These are phyloP conservation scores for Nycteola revayana DNA, from an alignment of 2,888 invertebrate genomes.

Conservation along the genomic window DNA sequence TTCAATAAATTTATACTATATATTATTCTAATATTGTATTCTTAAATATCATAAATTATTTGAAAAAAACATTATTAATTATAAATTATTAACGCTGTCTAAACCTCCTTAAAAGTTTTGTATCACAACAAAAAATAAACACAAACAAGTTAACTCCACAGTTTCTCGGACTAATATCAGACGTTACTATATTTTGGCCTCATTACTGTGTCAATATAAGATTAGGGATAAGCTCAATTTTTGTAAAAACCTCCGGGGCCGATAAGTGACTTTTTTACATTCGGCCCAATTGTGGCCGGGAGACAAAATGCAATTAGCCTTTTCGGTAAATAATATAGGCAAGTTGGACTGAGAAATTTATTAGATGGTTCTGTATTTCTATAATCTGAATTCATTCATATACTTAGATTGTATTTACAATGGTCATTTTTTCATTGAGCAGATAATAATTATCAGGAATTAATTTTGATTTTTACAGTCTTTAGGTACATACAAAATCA, in stretches of 20 bases:
- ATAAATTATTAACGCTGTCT: too few species aligned
- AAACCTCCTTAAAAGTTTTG: too few species aligned
- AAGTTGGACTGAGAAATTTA: constrained; percentile 11
- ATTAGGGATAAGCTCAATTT: constrained; percentile 80
- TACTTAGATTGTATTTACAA: too few species aligned
- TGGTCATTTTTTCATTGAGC: too few species aligned
- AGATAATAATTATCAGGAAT: too few species aligned
- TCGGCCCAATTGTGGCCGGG: constrained; percentile 63
- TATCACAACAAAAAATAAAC: background rate
- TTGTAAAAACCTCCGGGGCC: constrained; percentile 46
- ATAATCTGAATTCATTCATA: too few species aligned
- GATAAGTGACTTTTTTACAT: constrained; percentile 63
- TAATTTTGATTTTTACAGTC: too few species aligned
- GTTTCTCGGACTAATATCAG: constrained; percentile 36
- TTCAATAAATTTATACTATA: too few species aligned
- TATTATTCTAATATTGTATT: too few species aligned
- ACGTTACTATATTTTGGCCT: constrained; percentile 73
- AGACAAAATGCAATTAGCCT: constrained; percentile 57
- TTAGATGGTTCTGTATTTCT: constrained; percentile 17
- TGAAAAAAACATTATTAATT: too few species aligned
- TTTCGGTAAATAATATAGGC: constrained; percentile 26
- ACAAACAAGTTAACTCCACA: constrained; percentile 1
- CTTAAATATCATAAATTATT: too few species aligned
- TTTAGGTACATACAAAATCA: too few species aligned
- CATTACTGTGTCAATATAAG: constrained; percentile 81